Base-by-base conservation (phyloP, 2,113 vertebrate species). In the Rhinolophus sinicus region DNA sequence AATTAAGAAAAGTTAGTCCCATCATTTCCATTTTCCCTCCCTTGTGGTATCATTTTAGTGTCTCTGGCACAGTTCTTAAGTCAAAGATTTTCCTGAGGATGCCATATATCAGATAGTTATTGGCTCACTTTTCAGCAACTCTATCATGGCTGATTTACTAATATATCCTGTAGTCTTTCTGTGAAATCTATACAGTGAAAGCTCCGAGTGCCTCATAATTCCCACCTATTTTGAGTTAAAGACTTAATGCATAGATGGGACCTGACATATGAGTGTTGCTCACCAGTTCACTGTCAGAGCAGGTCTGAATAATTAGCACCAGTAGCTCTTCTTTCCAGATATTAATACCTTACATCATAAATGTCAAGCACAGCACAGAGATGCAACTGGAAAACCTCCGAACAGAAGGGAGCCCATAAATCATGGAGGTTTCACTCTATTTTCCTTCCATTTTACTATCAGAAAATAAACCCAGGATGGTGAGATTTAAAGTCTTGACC, bases 321-420 rank as follows among this genome's bases (percentile, higher is more conserved):
- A 85, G 82, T 73, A 76, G 73, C 95, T 92, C 96, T 90, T 93
- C 95, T 86, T 93, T 76, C 86, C 64, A 96, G 96, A 94, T 93
- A 97, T 93, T 95, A 97, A 97, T 95, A 89, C 86, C 89, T 96
- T 96, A 94, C 85, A 98, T 97, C 95, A 96, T 93, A 97, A 97
- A 94, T 76, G 93, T 94, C 95, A 95, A 89, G 77, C 83, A 8
- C 24, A 89, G 73, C 77, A 28, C 92, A 72, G 82, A 96, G 96
- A 96, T 86, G 89, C 93, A 89, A 91, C 92, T 22, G 12, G 93
- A 91, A 92, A 96, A 50, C 38, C 85, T 96, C 67, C 0, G 7
- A 93, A 95, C 50, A 40, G 82, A 96, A 94, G 69, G 82, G 38
- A 47, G 18, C 62, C 81, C 38, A 75, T 96, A 94, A 92, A 95